Evolutionary conservation across 2,797 vertebrate species (phyloP).

Genomic region (Stomatorhinus walkeri): DNA sequence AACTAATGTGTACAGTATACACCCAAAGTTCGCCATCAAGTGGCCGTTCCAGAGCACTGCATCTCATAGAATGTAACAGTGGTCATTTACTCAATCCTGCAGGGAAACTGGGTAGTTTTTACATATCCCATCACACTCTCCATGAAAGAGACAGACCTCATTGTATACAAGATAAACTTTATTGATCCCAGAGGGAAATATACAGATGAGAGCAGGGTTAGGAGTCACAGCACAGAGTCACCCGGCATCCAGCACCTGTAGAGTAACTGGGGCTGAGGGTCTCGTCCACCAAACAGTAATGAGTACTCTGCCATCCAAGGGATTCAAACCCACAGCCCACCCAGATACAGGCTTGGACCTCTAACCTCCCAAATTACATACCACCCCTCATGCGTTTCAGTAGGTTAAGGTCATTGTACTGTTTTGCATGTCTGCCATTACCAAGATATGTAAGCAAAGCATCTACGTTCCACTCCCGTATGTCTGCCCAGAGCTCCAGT

Average conservation of each 20-base stretch:
- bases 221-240: background rate
- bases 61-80: background rate
- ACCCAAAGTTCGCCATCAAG: conserved; percentile 11
- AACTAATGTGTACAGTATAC: background rate
- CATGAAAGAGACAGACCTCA: background rate
- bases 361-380: background rate
- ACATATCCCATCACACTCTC: background rate
- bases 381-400: background rate
- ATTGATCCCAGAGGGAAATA: background rate
- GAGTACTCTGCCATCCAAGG: background rate
- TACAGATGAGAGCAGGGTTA: background rate
- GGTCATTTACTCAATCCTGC: background rate
- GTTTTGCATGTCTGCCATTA: background rate
- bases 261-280: background rate
- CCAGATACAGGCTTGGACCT: background rate
- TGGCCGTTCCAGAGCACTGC: background rate
- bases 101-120: background rate
- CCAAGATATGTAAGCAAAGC: background rate
- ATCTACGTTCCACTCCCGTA: background rate
- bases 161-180: conserved; percentile 2
- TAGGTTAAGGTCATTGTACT: background rate
- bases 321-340: background rate
- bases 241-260: background rate
- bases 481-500: background rate
- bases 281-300: background rate